phyloP scores from a whole-genome alignment of 2,113 vertebrate species.

The Paramormyrops kingsleyae region DNA sequence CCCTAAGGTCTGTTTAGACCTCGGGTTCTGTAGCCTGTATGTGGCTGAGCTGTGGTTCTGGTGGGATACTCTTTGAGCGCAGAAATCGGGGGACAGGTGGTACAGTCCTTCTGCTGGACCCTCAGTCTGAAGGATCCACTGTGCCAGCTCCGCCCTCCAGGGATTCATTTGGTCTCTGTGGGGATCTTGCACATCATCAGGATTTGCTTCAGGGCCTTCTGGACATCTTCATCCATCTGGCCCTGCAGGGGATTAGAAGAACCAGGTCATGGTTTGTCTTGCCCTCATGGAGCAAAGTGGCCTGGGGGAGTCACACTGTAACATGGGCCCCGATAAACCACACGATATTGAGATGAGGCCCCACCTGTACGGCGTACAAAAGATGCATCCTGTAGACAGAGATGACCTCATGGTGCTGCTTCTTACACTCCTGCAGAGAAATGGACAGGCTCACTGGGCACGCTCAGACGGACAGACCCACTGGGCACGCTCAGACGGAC shows the following conservation, averaged over 20 bases:
- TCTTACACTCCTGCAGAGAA: slow-evolving; percentile 80
- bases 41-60: neutral
- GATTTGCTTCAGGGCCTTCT: slow-evolving; percentile 94
- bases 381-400: slow-evolving; percentile 97
- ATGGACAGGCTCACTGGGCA: neutral
- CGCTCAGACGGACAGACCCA: neutral
- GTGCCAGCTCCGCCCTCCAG: neutral
- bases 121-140: neutral
- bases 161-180: slow-evolving; percentile 73
- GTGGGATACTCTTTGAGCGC: neutral
- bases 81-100: neutral
- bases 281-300: neutral
- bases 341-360: neutral
- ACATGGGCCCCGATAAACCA: neutral
- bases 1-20: neutral
- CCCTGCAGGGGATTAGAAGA: slow-evolving; percentile 60
- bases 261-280: neutral
- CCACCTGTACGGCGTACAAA: slow-evolving; percentile 95
- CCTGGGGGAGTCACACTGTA: neutral
- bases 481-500: neutral
- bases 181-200: slow-evolving; percentile 95
- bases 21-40: neutral
- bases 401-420: slow-evolving; percentile 86
- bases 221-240: slow-evolving; percentile 98
- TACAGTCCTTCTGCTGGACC: neutral